Conservation (phyloP, 2,888 invertebrate species). For the Entomobrya multifasciata region DNA sequence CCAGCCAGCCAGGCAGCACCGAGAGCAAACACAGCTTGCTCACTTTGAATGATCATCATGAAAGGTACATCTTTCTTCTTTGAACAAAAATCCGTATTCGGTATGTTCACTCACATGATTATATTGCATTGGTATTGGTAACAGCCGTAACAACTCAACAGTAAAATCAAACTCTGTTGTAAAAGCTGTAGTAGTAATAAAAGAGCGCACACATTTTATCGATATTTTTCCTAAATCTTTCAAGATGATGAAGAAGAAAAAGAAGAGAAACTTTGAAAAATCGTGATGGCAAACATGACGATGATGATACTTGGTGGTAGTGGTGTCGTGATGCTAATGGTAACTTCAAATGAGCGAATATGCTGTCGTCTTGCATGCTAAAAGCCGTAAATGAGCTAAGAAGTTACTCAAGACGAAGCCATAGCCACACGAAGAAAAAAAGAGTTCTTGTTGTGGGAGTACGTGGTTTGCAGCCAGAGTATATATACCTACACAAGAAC, state of each 20-base stretch:
- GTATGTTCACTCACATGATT: too few species aligned
- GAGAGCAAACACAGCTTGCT: too few species aligned
- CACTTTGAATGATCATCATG: too few species aligned
- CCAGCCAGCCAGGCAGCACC: neutral
- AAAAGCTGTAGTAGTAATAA: neutral
- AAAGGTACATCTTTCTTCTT: too few species aligned
- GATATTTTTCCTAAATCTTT: conserved; percentile 8
- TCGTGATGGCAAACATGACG: conserved; percentile 10
- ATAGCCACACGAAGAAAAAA: neutral
- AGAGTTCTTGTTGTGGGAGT: conserved; percentile 34
- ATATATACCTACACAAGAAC: neutral
- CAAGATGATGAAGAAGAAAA: neutral
- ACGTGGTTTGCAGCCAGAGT: neutral
- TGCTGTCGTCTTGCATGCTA: conserved; percentile 13
- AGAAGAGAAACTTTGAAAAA: neutral
- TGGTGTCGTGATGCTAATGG: conserved; percentile 35
- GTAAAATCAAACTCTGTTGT: neutral
- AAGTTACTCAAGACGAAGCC: too few species aligned
- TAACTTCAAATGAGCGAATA: conserved; percentile 26
- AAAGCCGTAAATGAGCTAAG: conserved; percentile 22
- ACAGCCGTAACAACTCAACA: neutral
- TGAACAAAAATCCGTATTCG: too few species aligned
- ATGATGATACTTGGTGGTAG: neutral
- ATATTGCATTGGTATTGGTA: too few species aligned
- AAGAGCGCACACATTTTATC: neutral